phyloP scores from a whole-genome alignment of 2,113 vertebrate genomes.

The Coracopsis vasa region DNA sequence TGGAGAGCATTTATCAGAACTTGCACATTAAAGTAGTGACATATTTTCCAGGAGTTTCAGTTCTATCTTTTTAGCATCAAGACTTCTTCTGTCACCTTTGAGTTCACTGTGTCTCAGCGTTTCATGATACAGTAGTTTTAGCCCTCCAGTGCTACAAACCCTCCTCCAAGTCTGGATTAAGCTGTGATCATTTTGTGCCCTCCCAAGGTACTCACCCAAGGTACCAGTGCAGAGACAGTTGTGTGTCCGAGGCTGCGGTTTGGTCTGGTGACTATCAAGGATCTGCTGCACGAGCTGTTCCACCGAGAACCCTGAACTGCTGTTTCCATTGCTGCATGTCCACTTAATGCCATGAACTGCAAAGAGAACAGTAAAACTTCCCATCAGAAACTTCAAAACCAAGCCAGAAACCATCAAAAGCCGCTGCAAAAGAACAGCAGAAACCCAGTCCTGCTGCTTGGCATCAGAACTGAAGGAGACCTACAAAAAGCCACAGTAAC shows the following conservation, averaged over 20 bases:
- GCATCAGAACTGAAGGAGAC: not conserved
- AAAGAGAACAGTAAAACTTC: slow-evolving; percentile 73
- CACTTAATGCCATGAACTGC: slow-evolving; percentile 99
- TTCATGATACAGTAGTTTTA: not conserved
- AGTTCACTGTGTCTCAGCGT: not conserved
- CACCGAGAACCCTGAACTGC: slow-evolving; percentile 99
- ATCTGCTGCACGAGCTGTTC: slow-evolving; percentile 99
- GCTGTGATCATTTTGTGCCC: not conserved
- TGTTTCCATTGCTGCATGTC: slow-evolving; percentile 99
- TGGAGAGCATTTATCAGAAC: not conserved
- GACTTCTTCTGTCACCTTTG: not conserved
- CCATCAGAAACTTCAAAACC: not conserved
- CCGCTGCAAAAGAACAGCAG: not conserved
- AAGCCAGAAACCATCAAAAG: not conserved
- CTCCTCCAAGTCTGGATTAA: not conserved
- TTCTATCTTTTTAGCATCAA: not conserved
- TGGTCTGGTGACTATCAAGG: slow-evolving; percentile 99
- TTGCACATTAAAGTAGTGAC: not conserved
- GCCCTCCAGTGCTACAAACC: not conserved
- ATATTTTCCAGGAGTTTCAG: not conserved
- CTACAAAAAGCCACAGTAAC: not conserved
- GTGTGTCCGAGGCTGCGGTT: slow-evolving; percentile 98
- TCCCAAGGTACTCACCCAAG: slow-evolving; percentile 84
- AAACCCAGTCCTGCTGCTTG: not conserved
- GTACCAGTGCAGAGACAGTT: slow-evolving; percentile 99